A percentile compares a stretch with the other conserved stretches of the same genome.
phyloP scores from a whole-genome alignment of 2,888 invertebrate genomes.

The Aphodius granarius region DNA sequence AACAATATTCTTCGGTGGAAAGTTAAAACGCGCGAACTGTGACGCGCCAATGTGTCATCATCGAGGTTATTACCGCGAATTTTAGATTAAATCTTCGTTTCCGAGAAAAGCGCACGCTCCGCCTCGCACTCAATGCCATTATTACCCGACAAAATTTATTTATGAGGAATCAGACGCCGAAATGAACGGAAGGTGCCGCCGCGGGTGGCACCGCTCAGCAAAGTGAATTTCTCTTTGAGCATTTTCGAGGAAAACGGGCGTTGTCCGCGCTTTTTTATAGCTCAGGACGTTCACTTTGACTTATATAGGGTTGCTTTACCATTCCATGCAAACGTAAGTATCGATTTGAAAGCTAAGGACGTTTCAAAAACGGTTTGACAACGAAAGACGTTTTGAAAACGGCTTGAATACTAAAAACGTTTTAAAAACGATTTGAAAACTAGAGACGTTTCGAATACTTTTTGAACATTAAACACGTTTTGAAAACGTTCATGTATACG shows the following conservation, averaged over 20 bases:
- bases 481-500: no score
- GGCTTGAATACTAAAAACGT: no score
- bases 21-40: not conserved
- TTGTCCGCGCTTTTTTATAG: not conserved
- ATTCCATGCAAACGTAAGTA: no score
- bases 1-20: not conserved
- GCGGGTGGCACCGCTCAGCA: not conserved
- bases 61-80: not conserved
- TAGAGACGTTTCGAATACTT: no score
- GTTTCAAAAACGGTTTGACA: no score
- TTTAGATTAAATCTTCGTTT: not conserved
- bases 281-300: not conserved
- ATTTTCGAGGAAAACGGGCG: not conserved
- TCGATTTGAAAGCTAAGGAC: no score
- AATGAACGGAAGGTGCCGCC: not conserved
- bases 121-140: not conserved
- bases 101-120: not conserved
- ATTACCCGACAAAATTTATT: not conserved
- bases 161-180: not conserved
- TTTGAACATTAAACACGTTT: no score
- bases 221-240: not conserved
- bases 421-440: no score
- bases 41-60: not conserved
- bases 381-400: no score
- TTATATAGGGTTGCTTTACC: no score